These are phyloP conservation scores for Plebejus anna DNA, from an alignment of 2,888 invertebrate species.

Conservation along the genomic window DNA sequence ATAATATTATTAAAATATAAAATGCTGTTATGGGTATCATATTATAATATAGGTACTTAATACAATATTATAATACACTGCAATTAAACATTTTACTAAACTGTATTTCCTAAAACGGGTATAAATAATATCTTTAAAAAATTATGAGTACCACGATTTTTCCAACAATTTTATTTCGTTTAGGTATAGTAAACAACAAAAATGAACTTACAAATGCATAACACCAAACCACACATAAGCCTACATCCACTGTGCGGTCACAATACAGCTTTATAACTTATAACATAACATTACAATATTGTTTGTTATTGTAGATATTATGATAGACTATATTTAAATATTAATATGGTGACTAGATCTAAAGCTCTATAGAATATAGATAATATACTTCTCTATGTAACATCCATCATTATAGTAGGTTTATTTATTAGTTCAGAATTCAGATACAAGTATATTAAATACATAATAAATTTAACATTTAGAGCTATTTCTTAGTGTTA, in stretches of 20 bases:
- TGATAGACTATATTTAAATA: not conserved
- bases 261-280: conserved; percentile 31
- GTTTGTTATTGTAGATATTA: not conserved
- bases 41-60: too few species aligned
- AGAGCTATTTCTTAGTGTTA: not conserved
- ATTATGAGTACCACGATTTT: not conserved
- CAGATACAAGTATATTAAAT: not conserved
- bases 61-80: too few species aligned
- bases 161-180: conserved; percentile 24
- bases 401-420: conserved; percentile 4
- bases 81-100: too few species aligned
- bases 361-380: not conserved
- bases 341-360: conserved; percentile 9
- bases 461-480: not conserved
- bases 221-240: conserved; percentile 53
- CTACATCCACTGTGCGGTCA: conserved; percentile 41
- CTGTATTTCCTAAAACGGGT: too few species aligned
- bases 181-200: conserved; percentile 57
- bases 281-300: conserved; percentile 32
- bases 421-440: conserved; percentile 16
- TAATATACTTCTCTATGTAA: not conserved
- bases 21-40: too few species aligned
- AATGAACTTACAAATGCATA: conserved; percentile 66
- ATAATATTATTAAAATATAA: too few species aligned
- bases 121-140: not conserved